These are phyloP conservation scores for Polypterus bichir DNA, from an alignment of 2,113 vertebrate genomes.

Conservation along the genomic window DNA sequence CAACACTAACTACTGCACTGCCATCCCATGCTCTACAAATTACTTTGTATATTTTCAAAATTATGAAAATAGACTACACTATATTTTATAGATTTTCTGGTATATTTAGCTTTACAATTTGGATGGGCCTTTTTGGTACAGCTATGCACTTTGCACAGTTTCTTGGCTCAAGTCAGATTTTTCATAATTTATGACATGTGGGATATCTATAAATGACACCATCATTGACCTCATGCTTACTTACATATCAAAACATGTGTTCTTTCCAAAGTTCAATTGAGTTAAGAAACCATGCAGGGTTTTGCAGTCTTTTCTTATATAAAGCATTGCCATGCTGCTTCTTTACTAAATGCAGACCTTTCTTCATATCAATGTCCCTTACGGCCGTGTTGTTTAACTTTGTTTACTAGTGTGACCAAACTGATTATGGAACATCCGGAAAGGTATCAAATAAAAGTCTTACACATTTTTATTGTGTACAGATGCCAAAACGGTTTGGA, in stretches of 20 bases:
- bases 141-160: too few relatives aligned
- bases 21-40: too few relatives aligned
- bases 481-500: neutral
- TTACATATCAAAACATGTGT: neutral
- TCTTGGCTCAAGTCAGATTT: too few relatives aligned
- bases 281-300: neutral
- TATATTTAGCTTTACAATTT: too few relatives aligned
- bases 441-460: neutral
- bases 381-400: neutral
- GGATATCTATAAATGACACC: neutral
- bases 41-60: too few relatives aligned
- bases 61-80: too few relatives aligned
- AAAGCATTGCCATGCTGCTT: neutral
- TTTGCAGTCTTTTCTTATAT: too few relatives aligned
- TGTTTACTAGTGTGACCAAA: neutral
- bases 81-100: too few relatives aligned
- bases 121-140: too few relatives aligned
- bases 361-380: neutral
- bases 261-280: neutral
- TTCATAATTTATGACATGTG: too few relatives aligned
- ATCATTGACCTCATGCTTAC: neutral
- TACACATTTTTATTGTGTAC: neutral
- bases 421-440: neutral
- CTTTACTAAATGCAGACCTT: neutral
- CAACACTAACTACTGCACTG: too few relatives aligned